A percentile compares a stretch with the other conserved stretches of the same genome.
phyloP scores from a whole-genome alignment of 2,113 vertebrate species.

The Peucedramus taeniatus region DNA sequence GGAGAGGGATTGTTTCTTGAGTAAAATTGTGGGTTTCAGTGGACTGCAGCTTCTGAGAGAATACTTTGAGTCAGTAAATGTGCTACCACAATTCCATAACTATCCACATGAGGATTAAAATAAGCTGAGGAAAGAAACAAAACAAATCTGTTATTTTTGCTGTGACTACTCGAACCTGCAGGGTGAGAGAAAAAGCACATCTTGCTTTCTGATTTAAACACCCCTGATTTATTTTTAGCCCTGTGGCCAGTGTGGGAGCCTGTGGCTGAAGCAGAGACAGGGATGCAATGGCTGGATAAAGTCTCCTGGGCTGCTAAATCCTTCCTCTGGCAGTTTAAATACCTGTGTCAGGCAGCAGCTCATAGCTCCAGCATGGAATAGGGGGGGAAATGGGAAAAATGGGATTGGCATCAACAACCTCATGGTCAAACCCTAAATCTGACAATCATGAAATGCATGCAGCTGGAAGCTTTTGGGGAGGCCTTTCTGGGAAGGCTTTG shows the following conservation, averaged over 20 bases:
- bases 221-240: not conserved
- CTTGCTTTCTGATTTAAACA: not conserved
- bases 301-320: not conserved
- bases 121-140: not conserved
- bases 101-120: constrained; percentile 8
- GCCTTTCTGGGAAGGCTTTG: not conserved
- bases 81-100: constrained; percentile 37
- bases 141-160: constrained; percentile 9
- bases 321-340: not conserved
- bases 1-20: not conserved
- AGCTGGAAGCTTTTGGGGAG: not conserved
- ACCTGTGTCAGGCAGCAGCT: not conserved
- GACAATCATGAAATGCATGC: fast-evolving
- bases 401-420: not conserved
- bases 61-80: not conserved
- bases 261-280: not conserved
- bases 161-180: not conserved
- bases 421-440: not conserved
- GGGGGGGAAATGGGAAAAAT: not conserved
- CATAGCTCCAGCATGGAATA: not conserved
- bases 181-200: not conserved
- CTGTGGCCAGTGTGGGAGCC: not conserved
- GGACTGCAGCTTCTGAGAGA: constrained; percentile 3
- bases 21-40: not conserved
- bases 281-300: not conserved